phyloP scores from a whole-genome alignment of 2,113 vertebrate species.

The Motacilla tschutschensis region DNA sequence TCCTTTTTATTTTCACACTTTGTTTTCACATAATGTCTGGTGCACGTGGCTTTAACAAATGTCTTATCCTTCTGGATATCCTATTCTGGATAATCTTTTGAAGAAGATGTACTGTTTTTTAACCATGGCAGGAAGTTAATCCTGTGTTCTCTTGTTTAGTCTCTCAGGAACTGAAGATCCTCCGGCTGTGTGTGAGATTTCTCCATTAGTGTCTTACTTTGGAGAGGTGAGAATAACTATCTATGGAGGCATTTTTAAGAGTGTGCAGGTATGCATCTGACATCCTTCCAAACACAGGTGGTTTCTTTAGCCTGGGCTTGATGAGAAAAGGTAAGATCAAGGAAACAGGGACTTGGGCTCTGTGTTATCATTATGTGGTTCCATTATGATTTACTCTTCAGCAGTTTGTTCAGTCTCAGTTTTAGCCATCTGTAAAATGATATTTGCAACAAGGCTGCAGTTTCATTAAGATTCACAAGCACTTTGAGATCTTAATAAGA shows the following conservation, averaged over 20 bases:
- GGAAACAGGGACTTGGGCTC: not conserved
- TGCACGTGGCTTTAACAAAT: not conserved
- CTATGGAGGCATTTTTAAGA: not conserved
- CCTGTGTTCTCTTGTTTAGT: constrained; percentile 47
- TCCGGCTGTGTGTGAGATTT: constrained; percentile 85
- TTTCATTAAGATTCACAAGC: not conserved
- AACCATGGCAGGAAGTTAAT: not conserved
- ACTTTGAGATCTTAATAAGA: not conserved
- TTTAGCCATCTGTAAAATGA: not conserved
- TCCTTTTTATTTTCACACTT: not conserved
- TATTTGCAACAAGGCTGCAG: not conserved
- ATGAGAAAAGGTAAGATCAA: not conserved
- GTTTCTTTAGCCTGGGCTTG: not conserved
- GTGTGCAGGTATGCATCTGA: not conserved
- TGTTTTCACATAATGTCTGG: not conserved
- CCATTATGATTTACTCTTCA: not conserved
- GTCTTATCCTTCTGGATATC: not conserved
- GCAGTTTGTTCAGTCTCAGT: not conserved
- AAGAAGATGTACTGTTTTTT: not conserved
- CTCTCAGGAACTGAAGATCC: constrained; percentile 51
- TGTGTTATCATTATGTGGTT: not conserved
- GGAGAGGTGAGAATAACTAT: constrained; percentile 85
- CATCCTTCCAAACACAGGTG: not conserved
- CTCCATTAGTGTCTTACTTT: constrained; percentile 88
- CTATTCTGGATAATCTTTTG: not conserved